phyloP scores from a whole-genome alignment of 2,888 invertebrate species.

The Drosophila formosana region DNA sequence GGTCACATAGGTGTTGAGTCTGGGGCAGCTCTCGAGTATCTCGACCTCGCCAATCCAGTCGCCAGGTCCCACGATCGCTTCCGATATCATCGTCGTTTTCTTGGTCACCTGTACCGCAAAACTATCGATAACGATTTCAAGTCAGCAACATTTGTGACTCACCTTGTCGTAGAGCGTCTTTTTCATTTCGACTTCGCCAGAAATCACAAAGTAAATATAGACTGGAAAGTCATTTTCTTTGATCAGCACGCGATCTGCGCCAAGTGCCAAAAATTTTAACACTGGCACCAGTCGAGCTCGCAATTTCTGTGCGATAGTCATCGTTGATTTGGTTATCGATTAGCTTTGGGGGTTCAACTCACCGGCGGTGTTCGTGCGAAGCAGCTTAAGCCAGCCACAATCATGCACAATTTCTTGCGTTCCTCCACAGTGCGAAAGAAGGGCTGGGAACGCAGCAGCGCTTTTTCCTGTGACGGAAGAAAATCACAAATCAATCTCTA shows the following conservation, averaged over 20 bases:
- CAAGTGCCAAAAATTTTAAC: conserved; percentile 88
- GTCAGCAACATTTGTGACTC: conserved; percentile 4
- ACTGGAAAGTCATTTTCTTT: conserved; percentile 88
- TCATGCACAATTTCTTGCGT: conserved; percentile 87
- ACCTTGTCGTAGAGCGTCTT: conserved; percentile 79
- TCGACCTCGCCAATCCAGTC: conserved; percentile 82
- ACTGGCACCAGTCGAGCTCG: conserved; percentile 88
- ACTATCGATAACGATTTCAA: no score
- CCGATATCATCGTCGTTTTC: conserved; percentile 42
- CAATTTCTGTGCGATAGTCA: conserved; percentile 85
- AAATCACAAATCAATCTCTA: not conserved
- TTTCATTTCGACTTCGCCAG: conserved; percentile 86
- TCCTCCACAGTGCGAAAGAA: conserved; percentile 87
- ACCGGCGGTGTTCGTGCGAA: conserved; percentile 88
- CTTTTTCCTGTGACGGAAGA: conserved; percentile 86
- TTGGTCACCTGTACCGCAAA: conserved; percentile 14
- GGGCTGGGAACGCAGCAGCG: conserved; percentile 87
- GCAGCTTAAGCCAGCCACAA: conserved; percentile 88
- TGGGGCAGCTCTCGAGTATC: conserved; percentile 65
- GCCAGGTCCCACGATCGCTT: conserved; percentile 78
- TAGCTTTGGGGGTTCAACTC: conserved; percentile 12
- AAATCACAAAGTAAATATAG: conserved; percentile 89
- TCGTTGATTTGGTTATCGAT: not conserved
- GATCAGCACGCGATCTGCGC: conserved; percentile 87
- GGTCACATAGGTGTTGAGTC: conserved; percentile 65